Percentiles rank a stretch among this genome's conserved stretches.
Conservation (phyloP, 2,888 invertebrate species). For the Orchesellides sinensis region DNA sequence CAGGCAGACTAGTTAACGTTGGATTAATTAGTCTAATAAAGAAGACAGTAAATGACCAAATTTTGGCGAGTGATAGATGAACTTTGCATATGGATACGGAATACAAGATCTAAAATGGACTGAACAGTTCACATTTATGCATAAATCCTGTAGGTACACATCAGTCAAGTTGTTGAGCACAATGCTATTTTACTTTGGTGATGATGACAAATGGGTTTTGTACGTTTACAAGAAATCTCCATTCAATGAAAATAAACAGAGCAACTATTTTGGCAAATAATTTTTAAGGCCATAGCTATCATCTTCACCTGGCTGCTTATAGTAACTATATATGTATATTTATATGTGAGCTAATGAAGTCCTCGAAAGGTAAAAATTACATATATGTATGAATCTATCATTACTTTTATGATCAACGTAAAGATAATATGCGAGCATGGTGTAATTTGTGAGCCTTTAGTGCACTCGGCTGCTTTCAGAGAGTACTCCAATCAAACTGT, state of each 20-base stretch:
- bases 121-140: background rate
- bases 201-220: conserved; percentile 64
- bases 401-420: background rate
- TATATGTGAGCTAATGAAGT: conserved; percentile 29
- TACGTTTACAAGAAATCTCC: conserved; percentile 52
- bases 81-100: background rate
- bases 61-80: conserved; percentile 38
- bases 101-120: conserved; percentile 20
- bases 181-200: conserved; percentile 43
- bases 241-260: conserved; percentile 53
- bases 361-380: conserved; percentile 31
- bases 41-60: conserved; percentile 49
- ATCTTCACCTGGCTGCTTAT: background rate
- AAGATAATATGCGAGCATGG: conserved; percentile 1
- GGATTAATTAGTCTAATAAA: conserved; percentile 51
- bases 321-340: background rate
- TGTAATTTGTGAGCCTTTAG: background rate
- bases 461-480: background rate
- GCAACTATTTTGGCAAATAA: conserved; percentile 45
- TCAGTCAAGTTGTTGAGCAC: background rate
- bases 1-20: conserved; percentile 26
- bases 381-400: no score
- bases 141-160: background rate
- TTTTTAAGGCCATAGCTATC: conserved; percentile 24
- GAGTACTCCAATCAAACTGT: conserved; percentile 43